Evolutionary conservation across 1,140 invertebrate genomes (phyloP), one percentile per base, ranked within the genome.

Genomic region (Leptinotarsa undecemlineata): DNA sequence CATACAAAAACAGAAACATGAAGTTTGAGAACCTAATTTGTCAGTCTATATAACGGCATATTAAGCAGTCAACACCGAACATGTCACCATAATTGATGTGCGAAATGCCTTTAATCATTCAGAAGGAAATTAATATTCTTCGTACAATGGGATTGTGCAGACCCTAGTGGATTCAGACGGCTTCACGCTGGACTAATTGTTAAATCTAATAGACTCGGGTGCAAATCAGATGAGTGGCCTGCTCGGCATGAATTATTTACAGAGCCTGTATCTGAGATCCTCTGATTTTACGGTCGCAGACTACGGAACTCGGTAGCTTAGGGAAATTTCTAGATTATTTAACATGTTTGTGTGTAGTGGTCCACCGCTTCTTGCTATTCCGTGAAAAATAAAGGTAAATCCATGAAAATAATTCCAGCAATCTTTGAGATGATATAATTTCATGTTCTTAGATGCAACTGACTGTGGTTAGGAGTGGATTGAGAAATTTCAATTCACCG

Each of bases 121-220:
- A 62, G 51, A 72, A 69, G 71, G 48, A 69, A 69, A 76, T 76
- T 72, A 72, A 76, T 76, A 76, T 76, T 76, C 74, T 64, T 70
- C 57, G 51, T 62, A 72, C 71, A 73, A 76, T 73, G 71, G 71
- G 74, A 77, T 77, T 77, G 71, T 75, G 71, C 71, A 68, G 72
- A 78, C 77, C 74, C 72, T 63, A 72, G 68, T 74, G 76, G 74
- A 77, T 78, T 78, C 47, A 62, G 42, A 70, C 66, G 64, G 74
- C 70, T 76, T 76, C 71, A 76, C 69, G 69, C 71, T 67, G 60
- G 77, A 73, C 77, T 76, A 78, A 78, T 78, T 78, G 73, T 74
- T 78, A 76, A 78, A 78, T 78, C 74, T 76, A 76, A 78, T 77
- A 77, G 73, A 77, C 77, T 75, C 68, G 77, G 72, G 78, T 76